Evolutionary conservation across 2,797 vertebrate species (phyloP), one percentile per base, ranked within the genome.

Genomic region (Podarcis siculus): DNA sequence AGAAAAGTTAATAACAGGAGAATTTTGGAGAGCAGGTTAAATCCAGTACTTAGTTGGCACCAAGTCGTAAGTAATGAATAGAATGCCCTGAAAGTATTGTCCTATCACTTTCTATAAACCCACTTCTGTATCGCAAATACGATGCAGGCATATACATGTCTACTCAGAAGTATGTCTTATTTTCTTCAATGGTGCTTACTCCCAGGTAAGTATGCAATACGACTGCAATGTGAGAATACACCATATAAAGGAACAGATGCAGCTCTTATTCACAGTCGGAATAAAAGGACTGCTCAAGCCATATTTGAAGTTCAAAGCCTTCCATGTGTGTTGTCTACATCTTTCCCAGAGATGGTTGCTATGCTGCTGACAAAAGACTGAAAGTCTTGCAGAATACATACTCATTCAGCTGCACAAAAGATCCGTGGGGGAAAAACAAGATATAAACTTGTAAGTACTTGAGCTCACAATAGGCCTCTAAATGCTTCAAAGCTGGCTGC

Each of bases 361-460:
- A 93, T 81, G 89, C 87, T 91, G 79, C 58, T 89, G 82, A 80
- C 78, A 92, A 91, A 73, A 94, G 64, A n/a, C 35, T 94, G 86
- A 92, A 94, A 91, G 79, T 32, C 55, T 21, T 15, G 8, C 45
- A 83, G 32, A 72, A 55, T 75, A 76, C 3, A 32, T 82, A 86
- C 79, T 90, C 83, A 88, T 86, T 92, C 78, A 85, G 84, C 21
- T 90, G 64, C 80, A 95, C 84, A 93, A 94, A 95, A 90, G 71
- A 92, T 93, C 91, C 89, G 73, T 88, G 21, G 27, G 85, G 66
- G 0, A 27, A 94, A 93, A 96, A 64, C 37, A 89, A 94, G 89
- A 83, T 86, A 88, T 0, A 30, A 23, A 77, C 89, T 86, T 94
- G 85, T 87, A 95, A 93, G 83, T 71, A 89, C 15, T 93, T 1